These are phyloP conservation scores for Medauroidea extradentata DNA, from an alignment of 1,140 invertebrate genomes.

Conservation along the genomic window DNA sequence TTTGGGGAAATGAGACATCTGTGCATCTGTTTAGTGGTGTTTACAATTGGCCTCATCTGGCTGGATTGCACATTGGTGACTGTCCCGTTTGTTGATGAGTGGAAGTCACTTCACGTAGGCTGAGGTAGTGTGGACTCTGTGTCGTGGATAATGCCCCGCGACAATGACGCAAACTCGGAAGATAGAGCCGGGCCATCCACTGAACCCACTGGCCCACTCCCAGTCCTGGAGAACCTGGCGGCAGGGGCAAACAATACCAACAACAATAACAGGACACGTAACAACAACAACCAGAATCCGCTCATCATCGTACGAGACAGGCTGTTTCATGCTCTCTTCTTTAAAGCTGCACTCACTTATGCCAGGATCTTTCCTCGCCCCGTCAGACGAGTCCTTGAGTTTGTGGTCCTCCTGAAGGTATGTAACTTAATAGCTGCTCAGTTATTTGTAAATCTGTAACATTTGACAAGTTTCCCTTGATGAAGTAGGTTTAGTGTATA, in stretches of 20 bases:
- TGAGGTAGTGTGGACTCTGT: background rate
- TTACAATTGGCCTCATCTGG: background rate
- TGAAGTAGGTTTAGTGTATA: too few relatives aligned
- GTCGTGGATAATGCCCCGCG: slow-evolving; percentile 5
- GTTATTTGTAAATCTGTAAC: background rate
- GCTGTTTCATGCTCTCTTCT: slow-evolving; percentile 93
- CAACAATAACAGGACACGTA: slow-evolving; percentile 30
- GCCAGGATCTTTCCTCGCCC: slow-evolving; percentile 82
- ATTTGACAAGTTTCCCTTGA: too few relatives aligned
- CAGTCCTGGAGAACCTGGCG: background rate
- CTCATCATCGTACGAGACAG: slow-evolving; percentile 83
- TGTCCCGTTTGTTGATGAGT: background rate
- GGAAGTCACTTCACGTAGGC: slow-evolving; percentile 1
- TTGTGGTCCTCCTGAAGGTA: slow-evolving; percentile 82
- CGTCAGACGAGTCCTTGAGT: slow-evolving; percentile 84
- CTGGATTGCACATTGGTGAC: background rate
- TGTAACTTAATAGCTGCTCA: slow-evolving; percentile 21
- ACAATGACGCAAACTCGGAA: background rate
- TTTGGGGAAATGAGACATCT: slow-evolving; percentile 3
- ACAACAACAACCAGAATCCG: slow-evolving; percentile 52
- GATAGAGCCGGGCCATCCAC: background rate
- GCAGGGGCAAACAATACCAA: slow-evolving; percentile 11
- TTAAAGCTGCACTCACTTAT: slow-evolving; percentile 85
- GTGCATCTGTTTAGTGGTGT: background rate
- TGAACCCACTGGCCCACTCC: background rate